Percentiles rank a stretch among this genome's conserved stretches.
Conservation (phyloP, 2,888 invertebrate genomes). For the Sepioteuthis lessoniana region DNA sequence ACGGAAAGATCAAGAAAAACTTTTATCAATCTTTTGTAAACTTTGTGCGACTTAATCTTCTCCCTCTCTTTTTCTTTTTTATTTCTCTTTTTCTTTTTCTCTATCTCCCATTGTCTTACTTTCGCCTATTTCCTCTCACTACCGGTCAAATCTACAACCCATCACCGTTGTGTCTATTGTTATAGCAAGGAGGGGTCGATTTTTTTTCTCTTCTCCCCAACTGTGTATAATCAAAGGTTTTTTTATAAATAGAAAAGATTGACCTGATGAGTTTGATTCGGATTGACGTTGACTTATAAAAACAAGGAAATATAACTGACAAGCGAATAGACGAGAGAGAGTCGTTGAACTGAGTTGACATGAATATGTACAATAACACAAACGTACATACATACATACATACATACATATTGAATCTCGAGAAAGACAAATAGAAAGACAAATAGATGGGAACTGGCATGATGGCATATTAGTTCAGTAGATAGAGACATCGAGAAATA, state of each 20-base stretch:
- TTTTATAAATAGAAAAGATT: conserved; percentile 15
- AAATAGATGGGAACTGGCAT: too few relatives aligned
- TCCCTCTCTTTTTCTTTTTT: background rate
- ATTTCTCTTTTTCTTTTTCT: too few relatives aligned
- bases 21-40: background rate
- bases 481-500: too few relatives aligned
- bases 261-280: background rate
- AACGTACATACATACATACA: background rate
- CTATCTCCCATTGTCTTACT: background rate
- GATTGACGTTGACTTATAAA: background rate
- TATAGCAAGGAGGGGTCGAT: background rate
- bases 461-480: too few relatives aligned
- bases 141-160: background rate
- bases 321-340: background rate
- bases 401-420: too few relatives aligned
- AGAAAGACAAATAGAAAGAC: background rate
- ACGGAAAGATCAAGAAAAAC: background rate
- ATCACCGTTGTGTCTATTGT: background rate
- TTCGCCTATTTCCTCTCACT: background rate
- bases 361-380: background rate
- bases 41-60: background rate
- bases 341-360: background rate
- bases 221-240: background rate
- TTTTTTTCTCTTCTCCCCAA: background rate
- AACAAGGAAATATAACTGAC: background rate